Base-by-base conservation (phyloP, 2,888 invertebrate species). In the Scelioninae gen. 1 region DNA sequence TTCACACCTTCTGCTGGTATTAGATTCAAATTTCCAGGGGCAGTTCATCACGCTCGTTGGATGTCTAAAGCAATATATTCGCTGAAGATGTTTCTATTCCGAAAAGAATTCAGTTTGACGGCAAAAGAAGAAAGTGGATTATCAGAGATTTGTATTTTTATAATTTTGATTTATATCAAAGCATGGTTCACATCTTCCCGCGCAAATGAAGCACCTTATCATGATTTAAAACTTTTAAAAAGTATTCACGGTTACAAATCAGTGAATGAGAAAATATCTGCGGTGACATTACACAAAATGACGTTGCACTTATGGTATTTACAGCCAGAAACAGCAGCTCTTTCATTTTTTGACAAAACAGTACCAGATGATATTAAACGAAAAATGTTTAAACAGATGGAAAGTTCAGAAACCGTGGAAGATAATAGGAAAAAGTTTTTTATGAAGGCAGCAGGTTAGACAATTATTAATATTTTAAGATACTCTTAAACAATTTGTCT, bases 1-100 rank as follows among this genome's bases (percentile, higher is more conserved):
- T 34, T 34, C 34, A 34, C 34, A 34, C 34, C 34, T 34, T 5
- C 9, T 34, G 6, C 6, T 7, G 34, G 34, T 7, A 34, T 34
- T 34, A 34, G 9, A 34, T 82, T 84, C 69, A 23, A 53, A 13
- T 34, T 45, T 38, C 87, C 86, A 45, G 88, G 87, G 29, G 87
- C 88, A 29, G 63, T 82, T 43, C 86, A 86, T 66, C 88, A 88
- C 74, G 88, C 88, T 58, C 78, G 88, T 11, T 89, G 87, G 87
- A 88, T 89, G 86, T 38, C 86, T 13, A 87, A 87, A 81, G 86
- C 85, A 3, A 86, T 87, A 34, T 88, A 88, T 71, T 82, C 63
- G 10, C 77, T 86, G 16, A 89, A 88, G 84, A 88, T 89, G 8
- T 88, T 69, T 74, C 49, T 88, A 40, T 87, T 88, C 71, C 82